Evolutionary conservation across 1,140 invertebrate genomes (phyloP).

Genomic region (Cepaea nemoralis): DNA sequence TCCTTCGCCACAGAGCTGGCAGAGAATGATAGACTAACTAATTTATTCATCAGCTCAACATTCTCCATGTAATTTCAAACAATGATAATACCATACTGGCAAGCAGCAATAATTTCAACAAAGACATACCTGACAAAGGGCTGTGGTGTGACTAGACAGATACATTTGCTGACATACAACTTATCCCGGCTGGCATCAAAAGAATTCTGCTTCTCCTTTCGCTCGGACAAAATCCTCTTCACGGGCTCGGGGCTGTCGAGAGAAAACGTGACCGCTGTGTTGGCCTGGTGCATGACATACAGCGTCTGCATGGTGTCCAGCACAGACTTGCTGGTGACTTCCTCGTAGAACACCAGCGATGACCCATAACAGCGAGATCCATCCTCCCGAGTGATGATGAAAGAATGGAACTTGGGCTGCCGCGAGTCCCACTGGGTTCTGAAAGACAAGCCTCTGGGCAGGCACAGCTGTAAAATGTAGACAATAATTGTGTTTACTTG

Average conservation of each 20-base stretch:
- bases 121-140: slow-evolving; percentile 81
- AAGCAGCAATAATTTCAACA: no score
- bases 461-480: slow-evolving; percentile 81
- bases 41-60: no score
- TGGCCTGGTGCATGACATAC: slow-evolving; percentile 92
- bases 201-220: slow-evolving; percentile 72
- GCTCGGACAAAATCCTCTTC: slow-evolving; percentile 46
- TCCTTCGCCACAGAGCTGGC: no score
- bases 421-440: slow-evolving; percentile 92
- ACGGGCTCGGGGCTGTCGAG: slow-evolving; percentile 58
- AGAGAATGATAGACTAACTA: no score
- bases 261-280: slow-evolving; percentile 67
- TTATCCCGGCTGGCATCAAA: slow-evolving; percentile 94
- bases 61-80: no score
- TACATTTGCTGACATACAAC: slow-evolving; percentile 94
- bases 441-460: slow-evolving; percentile 93
- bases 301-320: slow-evolving; percentile 94
- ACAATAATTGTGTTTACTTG: no score
- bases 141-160: slow-evolving; percentile 87
- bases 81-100: no score
- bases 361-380: slow-evolving; percentile 93
- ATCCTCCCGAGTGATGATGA: slow-evolving; percentile 96
- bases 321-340: slow-evolving; percentile 90
- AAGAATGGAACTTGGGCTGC: slow-evolving; percentile 93
- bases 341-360: slow-evolving; percentile 94